Evolutionary conservation across 2,113 vertebrate genomes (phyloP).

Genomic region (Thermophis baileyi): DNA sequence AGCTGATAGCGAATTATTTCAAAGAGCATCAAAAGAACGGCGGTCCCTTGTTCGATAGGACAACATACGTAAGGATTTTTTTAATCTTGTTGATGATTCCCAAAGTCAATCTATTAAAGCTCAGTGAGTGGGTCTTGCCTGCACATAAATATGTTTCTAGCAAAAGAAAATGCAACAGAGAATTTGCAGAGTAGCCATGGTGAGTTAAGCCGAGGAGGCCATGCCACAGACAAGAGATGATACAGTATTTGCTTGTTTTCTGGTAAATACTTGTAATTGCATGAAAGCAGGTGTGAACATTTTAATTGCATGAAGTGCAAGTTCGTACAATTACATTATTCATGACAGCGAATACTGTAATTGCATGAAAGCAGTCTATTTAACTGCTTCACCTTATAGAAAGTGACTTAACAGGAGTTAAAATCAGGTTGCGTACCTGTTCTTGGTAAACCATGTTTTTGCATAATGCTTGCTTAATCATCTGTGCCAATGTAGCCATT

Average conservation of each 20-base stretch:
- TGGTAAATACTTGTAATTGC: neutral
- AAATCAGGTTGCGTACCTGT: neutral
- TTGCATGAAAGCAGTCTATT: neutral
- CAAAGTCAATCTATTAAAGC: neutral
- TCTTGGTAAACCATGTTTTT: neutral
- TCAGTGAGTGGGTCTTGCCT: neutral
- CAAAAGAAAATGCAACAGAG: neutral
- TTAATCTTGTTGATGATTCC: neutral
- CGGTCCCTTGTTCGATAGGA: neutral
- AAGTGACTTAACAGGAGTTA: neutral
- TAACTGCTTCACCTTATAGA: neutral
- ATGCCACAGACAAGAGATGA: neutral
- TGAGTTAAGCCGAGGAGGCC: neutral
- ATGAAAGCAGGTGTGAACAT: neutral
- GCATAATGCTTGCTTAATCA: neutral
- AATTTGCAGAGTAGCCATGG: neutral
- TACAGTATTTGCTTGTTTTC: neutral
- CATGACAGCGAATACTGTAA: neutral
- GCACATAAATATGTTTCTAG: neutral
- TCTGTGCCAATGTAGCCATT: neutral
- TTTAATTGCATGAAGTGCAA: neutral
- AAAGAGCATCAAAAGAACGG: neutral
- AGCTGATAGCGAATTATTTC: neutral
- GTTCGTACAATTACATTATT: neutral
- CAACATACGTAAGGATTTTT: neutral